Base-by-base conservation (phyloP, 64 coral and sea anemone species). In the Platygyra sinensis region DNA sequence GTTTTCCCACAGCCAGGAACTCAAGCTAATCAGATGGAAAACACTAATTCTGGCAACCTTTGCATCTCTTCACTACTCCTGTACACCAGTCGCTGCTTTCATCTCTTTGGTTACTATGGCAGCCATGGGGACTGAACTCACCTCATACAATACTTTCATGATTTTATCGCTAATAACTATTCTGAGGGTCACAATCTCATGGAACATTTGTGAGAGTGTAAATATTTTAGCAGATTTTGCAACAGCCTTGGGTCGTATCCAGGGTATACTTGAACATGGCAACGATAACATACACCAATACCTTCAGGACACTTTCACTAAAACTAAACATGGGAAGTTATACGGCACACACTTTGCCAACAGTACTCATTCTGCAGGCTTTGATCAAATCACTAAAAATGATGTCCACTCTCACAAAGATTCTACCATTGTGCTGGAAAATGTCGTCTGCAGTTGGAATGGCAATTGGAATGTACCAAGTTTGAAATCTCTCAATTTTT, bases 31-130 rank as follows among this genome's bases (percentile, higher is more conserved):
- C 75, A 86, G 86, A 36, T 60, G 72, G 50, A 86, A 86, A 77
- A 84, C 86, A 33, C 72, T 38, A 39, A 96, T 96, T 18, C 72
- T 92, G 7, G 94, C 90, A 20, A 96, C 72, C 25, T 96, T 96
- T 67, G 62, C 86, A 17, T 81, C 80, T 33, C 80, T 96, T 0
- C 20, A 89, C 8, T 96, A 83, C 72, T 86, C 94, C 1, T 96
- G 90, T 7, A 72, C 86, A 72, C n/a, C 86, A 25, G 82, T 96
- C 20, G 94, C 90, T 15, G 62, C 86, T 61, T 89, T 92, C 39
- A 55, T 96, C 12, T 92, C 94, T 0, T 30, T 96, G 32, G 16
- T 92, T 6, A 82, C 87, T 10, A 67, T 96, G n/a, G 79, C 74
- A 76, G 75, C 80, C 8, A 36, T 31, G 12, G 90, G 90, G 78